Base-by-base conservation (phyloP, 1,140 invertebrate genomes). In the Atopsyche davidsoni region DNA sequence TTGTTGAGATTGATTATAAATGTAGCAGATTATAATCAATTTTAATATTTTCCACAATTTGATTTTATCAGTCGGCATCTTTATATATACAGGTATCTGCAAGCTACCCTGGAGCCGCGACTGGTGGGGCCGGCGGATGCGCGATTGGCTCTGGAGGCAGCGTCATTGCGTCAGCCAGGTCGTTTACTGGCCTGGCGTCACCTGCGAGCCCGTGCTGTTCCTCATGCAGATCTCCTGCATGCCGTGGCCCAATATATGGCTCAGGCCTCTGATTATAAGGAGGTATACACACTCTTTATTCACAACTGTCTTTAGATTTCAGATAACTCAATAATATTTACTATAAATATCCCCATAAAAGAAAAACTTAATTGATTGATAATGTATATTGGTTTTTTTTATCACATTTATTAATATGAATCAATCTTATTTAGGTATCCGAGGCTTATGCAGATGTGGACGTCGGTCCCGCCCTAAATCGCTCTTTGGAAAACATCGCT, bases 111-210 rank as follows among this genome's bases (percentile, higher is more conserved):
- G 43, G 78, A 89, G 53, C 65, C 75, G 9, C 75, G 79, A 22
- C 75, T 79, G 59, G 77, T 92, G 1, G 76, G 80, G 56, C 75
- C 81, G 1, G 79, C 82, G 64, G 86, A 90, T 64, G 77, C 86
- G 1, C 78, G 79, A 48, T 70, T 75, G 1, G 82, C 88, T 0
- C 72, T 91, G 18, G 72, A 73, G 4, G 75, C 79, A 4, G 83
- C 89, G 0, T 78, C 84, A 4, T 69, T 73, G n/a, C 87, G 88
- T 68, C 75, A 80, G 1, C 77, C 85, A 53, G 86, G 86, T 4
- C 72, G 79, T 45, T 68, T 83, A 4, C 65, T 88, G 7, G 84
- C 85, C 2, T 90, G 87, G 87, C 72, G 85, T 55, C 87, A 87
- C 67, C 64, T 92, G 1, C 78, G 83, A 60, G 78, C 81, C 1